These are phyloP conservation scores for Euschistus heros DNA, from an alignment of 1,140 invertebrate genomes.

Conservation along the genomic window DNA sequence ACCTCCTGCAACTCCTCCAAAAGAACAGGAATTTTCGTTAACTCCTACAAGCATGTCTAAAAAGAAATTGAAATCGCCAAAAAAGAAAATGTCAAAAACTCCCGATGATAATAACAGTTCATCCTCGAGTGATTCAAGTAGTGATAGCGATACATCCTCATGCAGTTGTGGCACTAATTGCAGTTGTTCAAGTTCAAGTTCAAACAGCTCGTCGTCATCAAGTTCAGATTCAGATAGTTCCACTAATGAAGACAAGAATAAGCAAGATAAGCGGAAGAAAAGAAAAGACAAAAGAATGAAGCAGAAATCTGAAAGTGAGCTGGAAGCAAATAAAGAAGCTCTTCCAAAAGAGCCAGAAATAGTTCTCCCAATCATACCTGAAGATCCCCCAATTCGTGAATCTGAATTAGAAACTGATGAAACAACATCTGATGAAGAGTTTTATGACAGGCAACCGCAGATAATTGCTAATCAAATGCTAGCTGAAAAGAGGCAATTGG, in stretches of 20 bases:
- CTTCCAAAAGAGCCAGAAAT: constrained; percentile 18
- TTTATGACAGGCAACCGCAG: constrained; percentile 71
- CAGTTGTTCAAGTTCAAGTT: constrained; percentile 57
- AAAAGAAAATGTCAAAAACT: constrained; percentile 35
- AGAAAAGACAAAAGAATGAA: constrained; percentile 34
- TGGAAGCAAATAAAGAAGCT: constrained; percentile 18
- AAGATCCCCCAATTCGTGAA: constrained; percentile 50
- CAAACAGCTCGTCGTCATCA: constrained; percentile 49
- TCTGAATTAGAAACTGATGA: constrained; percentile 72
- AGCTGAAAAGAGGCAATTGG: constrained; percentile 53
- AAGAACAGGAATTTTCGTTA: background rate
- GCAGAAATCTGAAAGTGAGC: constrained; percentile 24
- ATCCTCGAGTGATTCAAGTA: constrained; percentile 58
- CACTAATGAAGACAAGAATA: constrained; percentile 38
- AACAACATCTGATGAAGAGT: constrained; percentile 74
- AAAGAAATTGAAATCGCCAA: constrained; percentile 36
- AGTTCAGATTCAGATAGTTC: constrained; percentile 55
- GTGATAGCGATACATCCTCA: constrained; percentile 59
- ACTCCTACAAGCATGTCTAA: constrained; percentile 26
- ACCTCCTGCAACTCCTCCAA: background rate
- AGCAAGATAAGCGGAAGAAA: constrained; percentile 36
- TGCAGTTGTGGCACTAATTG: constrained; percentile 70
- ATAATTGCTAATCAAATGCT: constrained; percentile 53
- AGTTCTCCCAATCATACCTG: constrained; percentile 28
- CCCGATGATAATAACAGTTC: constrained; percentile 33